A percentile compares a stretch with the other conserved stretches of the same genome.
These are phyloP conservation scores for Aelia acuminata DNA, from an alignment of 2,888 invertebrate genomes.

Conservation along the genomic window DNA sequence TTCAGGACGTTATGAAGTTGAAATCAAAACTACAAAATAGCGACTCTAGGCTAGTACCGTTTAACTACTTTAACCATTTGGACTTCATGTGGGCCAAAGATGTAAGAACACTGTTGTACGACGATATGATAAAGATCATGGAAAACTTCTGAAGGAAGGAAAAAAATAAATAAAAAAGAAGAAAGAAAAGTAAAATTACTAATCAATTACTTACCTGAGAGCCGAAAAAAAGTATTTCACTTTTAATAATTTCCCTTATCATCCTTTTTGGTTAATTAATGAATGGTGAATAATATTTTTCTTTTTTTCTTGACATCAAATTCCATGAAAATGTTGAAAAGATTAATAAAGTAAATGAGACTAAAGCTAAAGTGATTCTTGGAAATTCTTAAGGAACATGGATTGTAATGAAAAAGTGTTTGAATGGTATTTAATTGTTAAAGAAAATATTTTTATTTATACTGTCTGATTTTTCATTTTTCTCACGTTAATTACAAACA, in stretches of 20 bases:
- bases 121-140: conserved; percentile 59
- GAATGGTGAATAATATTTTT: background rate
- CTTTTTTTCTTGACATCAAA: background rate
- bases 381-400: background rate
- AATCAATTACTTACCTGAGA: too few relatives aligned
- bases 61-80: conserved; percentile 79
- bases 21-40: conserved; percentile 72
- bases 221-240: too few relatives aligned
- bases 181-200: background rate
- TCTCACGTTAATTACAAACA: background rate
- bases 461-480: background rate
- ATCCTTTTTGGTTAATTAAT: background rate
- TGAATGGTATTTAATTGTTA: background rate
- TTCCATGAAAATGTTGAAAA: background rate
- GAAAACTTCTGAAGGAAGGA: background rate
- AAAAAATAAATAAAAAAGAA: background rate
- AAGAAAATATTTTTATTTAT: background rate
- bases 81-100: conserved; percentile 75
- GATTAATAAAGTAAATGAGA: background rate
- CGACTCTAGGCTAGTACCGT: conserved; percentile 73
- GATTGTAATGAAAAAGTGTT: background rate
- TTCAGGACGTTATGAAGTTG: conserved; percentile 74
- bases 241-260: background rate
- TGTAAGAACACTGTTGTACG: conserved; percentile 63
- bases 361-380: background rate